These are phyloP conservation scores for Elgaria multicarinata DNA, from an alignment of 2,113 vertebrate species.

Conservation along the genomic window DNA sequence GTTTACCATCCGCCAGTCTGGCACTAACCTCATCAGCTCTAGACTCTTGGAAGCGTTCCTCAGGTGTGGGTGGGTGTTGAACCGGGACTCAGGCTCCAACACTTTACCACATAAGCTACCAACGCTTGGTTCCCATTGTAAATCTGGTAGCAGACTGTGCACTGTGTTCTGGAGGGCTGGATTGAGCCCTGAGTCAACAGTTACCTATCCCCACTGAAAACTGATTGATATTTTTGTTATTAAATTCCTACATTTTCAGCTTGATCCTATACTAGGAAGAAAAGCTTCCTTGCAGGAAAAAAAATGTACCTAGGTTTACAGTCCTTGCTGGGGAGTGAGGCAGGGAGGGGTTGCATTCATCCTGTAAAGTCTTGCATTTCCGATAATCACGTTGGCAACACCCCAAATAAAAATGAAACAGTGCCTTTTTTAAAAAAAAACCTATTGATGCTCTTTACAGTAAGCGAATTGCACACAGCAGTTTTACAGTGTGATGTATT, in stretches of 20 bases:
- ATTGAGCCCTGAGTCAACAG: not conserved
- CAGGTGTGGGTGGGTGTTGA: not conserved
- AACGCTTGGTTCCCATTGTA: not conserved
- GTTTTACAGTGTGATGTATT: conserved; percentile 59
- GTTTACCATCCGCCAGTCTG: not conserved
- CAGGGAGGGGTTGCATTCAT: not conserved
- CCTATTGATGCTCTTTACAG: conserved; percentile 35
- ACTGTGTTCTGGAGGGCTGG: not conserved
- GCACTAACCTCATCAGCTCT: not conserved
- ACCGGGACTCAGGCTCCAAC: not conserved
- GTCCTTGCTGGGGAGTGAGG: not conserved
- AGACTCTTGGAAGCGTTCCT: not conserved
- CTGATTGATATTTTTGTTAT: conserved; percentile 14
- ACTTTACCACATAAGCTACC: not conserved
- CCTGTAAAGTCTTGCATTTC: conserved; percentile 1
- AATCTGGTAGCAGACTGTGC: not conserved
- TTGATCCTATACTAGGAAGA: not conserved
- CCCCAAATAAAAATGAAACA: conserved; percentile 32
- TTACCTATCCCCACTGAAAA: conserved; percentile 18
- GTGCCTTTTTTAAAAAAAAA: conserved; percentile 23
- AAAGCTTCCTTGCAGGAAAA: not conserved
- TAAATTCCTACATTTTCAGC: conserved; percentile 14
- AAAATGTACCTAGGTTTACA: not conserved
- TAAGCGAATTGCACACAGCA: conserved; percentile 10
- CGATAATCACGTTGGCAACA: conserved; percentile 13